Evolutionary conservation across 2,888 invertebrate species (phyloP), one percentile per base, ranked within the genome.

Genomic region (Trachelus troglodyta): DNA sequence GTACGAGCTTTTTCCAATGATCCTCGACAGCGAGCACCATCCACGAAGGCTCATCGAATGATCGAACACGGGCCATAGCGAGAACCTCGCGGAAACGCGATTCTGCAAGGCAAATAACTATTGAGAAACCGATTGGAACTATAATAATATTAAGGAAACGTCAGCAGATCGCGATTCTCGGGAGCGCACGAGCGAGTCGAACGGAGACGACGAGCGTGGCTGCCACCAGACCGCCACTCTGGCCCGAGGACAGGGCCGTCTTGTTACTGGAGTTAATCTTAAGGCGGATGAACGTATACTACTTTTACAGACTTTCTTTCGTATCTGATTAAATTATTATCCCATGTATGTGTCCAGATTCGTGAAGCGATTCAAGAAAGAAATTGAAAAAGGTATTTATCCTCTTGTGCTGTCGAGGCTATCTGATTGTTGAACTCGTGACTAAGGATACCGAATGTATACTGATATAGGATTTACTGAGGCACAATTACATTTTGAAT

Each of bases 161-260:
- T 90, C 90, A 90, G 89, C 90, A 88, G 87, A 86, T 87, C 86
- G 85, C 87, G 88, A 89, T 88, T 88, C 88, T 86, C 87, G 85
- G 85, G 83, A 83, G 81, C 84, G 86, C 87, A 86, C 85, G 83
- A 81, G 85, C 87, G 87, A 89, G 86, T 83, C 86, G 86, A 88
- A 88, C 87, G 87, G 88, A 87, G 87, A 85, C 56, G 85, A 87
- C 88, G 86, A 88, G 87, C 85, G 87, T 89, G 87, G 84, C 85
- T 83, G 82, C 83, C 85, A 82, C 80, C 81, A 82, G 81, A 82
- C 87, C 85, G 84, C 86, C 83, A 87, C 87, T 87, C 82, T 80
- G 86, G 81, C 86, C 85, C 85, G 82, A 83, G 81, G 74, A 82
- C 90, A 90, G 90, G 89, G 85, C 85, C 88, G 90, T 89, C 83